Conservation (phyloP, 2,888 invertebrate genomes). For the Pristionchus japonicus region DNA sequence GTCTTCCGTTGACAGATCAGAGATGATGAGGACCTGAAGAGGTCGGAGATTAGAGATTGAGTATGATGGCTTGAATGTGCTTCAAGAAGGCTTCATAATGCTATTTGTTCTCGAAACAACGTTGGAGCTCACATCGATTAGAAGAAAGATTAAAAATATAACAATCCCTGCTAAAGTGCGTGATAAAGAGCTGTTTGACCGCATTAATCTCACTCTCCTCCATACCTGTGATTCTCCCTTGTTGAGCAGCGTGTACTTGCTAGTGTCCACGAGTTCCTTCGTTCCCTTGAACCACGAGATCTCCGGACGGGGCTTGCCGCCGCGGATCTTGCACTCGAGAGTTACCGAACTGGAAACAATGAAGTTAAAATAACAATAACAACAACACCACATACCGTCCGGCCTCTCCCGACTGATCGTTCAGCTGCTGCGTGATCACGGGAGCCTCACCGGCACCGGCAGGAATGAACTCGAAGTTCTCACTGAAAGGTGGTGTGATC, state of each 20-base stretch:
- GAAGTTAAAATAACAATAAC: neutral
- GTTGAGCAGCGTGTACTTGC: conserved; percentile 90
- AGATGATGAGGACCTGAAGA: conserved; percentile 86
- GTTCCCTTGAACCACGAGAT: conserved; percentile 85
- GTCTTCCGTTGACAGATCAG: conserved; percentile 96
- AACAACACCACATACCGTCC: neutral
- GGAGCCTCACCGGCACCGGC: conserved; percentile 64
- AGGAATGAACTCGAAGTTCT: conserved; percentile 66
- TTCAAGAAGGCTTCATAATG: too few relatives aligned
- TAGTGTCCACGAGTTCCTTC: conserved; percentile 91
- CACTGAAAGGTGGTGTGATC: conserved; percentile 50
- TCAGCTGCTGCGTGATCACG: conserved; percentile 63
- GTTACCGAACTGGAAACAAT: conserved; percentile 54
- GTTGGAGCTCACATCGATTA: too few relatives aligned
- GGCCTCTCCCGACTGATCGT: conserved; percentile 51
- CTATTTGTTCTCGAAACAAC: too few relatives aligned
- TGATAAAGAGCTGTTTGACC: too few relatives aligned
- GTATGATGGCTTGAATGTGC: too few relatives aligned
- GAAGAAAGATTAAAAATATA: too few relatives aligned
- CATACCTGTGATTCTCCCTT: conserved; percentile 83
- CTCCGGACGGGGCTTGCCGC: conserved; percentile 64
- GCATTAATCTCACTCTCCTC: neutral
- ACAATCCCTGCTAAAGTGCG: too few relatives aligned
- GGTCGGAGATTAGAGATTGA: too few relatives aligned
- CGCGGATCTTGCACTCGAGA: conserved; percentile 74